Evolutionary conservation across 1,140 invertebrate species (phyloP).

Genomic region (Chlorops oryzae): DNA sequence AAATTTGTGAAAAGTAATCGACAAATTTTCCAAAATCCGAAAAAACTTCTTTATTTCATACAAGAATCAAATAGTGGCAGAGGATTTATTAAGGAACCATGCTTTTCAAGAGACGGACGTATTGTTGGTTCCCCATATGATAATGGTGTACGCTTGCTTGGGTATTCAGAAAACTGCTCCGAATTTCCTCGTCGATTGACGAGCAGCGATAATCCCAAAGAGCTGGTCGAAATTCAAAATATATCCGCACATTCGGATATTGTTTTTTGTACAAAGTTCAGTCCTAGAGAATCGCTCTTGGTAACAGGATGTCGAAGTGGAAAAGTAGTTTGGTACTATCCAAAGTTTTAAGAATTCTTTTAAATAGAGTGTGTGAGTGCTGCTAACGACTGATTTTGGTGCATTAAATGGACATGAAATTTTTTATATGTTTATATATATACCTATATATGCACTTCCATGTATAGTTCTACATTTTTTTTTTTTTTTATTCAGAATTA

Average conservation of each 20-base stretch:
- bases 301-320: conserved; percentile 85
- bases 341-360: conserved; percentile 48
- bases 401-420: no score
- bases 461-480: no score
- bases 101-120: conserved; percentile 82
- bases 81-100: conserved; percentile 82
- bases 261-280: conserved; percentile 89
- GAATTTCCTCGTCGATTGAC: conserved; percentile 65
- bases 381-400: no score
- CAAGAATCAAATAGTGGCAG: conserved; percentile 83
- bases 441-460: no score
- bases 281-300: conserved; percentile 73
- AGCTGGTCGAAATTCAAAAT: conserved; percentile 58
- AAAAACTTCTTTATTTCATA: conserved; percentile 74
- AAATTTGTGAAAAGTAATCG: conserved; percentile 11
- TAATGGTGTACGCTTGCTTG: conserved; percentile 73
- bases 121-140: conserved; percentile 85
- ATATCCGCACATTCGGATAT: conserved; percentile 72
- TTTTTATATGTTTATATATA: no score
- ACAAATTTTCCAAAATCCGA: conserved; percentile 64
- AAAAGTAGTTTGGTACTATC: conserved; percentile 84
- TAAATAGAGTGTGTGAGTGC: no score
- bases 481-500: no score
- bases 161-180: conserved; percentile 69
- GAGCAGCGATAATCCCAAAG: conserved; percentile 43